Conservation (phyloP, 2,797 vertebrate species). For the Peromyscus aztecus region DNA sequence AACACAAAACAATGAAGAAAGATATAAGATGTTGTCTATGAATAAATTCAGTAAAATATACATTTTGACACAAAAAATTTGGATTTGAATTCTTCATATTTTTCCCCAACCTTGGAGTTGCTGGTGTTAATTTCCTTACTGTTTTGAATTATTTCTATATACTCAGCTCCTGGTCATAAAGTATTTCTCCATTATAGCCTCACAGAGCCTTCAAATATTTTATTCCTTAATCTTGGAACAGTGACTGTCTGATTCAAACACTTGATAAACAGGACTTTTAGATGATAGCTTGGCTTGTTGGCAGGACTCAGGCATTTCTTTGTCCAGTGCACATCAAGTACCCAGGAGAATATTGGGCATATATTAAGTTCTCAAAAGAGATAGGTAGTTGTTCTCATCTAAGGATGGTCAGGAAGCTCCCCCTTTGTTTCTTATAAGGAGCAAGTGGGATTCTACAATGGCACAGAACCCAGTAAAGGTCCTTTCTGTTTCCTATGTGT, state of each 20-base stretch:
- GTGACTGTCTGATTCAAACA: background rate
- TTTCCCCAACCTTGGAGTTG: background rate
- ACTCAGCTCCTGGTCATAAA: background rate
- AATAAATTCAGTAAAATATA: conserved; percentile 12
- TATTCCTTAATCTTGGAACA: background rate
- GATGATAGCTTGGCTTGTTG: background rate
- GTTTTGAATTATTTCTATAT: conserved; percentile 41
- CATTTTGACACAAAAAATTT: background rate
- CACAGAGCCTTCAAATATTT: background rate
- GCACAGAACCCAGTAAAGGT: background rate
- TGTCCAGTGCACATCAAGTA: background rate
- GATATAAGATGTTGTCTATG: background rate
- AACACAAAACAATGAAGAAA: conserved; percentile 36
- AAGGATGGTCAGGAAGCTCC: background rate
- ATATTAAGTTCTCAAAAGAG: background rate
- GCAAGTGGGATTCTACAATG: background rate
- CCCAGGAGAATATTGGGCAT: background rate
- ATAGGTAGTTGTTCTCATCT: background rate
- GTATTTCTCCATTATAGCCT: background rate
- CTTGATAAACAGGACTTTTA: background rate
- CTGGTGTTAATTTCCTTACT: background rate
- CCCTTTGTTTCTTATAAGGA: conserved; percentile 36
- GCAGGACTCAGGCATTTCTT: background rate
- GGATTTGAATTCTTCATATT: background rate
- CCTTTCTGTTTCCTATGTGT: background rate